These are phyloP conservation scores for Microplitis demolitor DNA, from an alignment of 1,140 invertebrate genomes.

Conservation along the genomic window DNA sequence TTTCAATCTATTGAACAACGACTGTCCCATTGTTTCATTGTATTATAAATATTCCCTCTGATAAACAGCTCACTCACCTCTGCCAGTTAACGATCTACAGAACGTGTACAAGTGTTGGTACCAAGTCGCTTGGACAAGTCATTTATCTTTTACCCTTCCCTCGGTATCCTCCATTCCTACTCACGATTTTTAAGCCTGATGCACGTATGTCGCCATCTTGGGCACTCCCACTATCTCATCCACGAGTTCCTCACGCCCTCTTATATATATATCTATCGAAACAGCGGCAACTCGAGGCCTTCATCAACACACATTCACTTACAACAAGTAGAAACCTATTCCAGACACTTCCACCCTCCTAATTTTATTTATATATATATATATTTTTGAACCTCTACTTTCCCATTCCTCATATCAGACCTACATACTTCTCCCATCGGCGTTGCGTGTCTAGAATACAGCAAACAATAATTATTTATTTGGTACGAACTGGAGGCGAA, in stretches of 20 bases:
- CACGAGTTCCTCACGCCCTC: conserved; percentile 36
- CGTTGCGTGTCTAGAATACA: too few species aligned
- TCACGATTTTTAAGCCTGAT: background rate
- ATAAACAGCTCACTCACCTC: too few species aligned
- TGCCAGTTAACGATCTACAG: background rate
- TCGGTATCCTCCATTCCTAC: conserved; percentile 18
- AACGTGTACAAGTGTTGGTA: conserved; percentile 35
- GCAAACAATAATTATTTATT: too few species aligned
- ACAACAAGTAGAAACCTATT: conserved; percentile 5
- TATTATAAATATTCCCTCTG: background rate
- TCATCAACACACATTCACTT: conserved; percentile 23
- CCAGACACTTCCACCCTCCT: background rate
- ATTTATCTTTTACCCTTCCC: conserved; percentile 60
- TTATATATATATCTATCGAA: conserved; percentile 28
- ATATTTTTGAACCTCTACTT: conserved; percentile 1
- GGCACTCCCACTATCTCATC: conserved; percentile 48
- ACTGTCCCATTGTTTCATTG: too few species aligned
- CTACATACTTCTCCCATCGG: too few species aligned
- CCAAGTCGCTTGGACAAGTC: conserved; percentile 55
- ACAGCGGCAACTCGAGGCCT: background rate
- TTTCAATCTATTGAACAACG: too few species aligned
- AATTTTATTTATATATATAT: too few species aligned
- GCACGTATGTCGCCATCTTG: conserved; percentile 51
- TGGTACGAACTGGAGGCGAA: too few species aligned
- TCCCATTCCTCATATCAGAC: background rate